phyloP scores from a whole-genome alignment of 2,888 invertebrate species.

The Tinea pellionella region DNA sequence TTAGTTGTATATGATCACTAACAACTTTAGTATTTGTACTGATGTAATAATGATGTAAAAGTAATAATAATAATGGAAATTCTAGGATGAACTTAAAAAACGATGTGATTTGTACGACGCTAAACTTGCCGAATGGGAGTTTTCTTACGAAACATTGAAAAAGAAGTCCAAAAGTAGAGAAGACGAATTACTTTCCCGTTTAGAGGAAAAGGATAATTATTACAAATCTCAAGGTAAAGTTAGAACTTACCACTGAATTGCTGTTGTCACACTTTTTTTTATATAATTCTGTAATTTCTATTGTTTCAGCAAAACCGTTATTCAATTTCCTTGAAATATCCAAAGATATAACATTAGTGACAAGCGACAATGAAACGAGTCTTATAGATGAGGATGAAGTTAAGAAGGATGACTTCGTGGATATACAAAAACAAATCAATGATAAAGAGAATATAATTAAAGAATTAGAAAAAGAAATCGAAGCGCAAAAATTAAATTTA shows the following conservation, averaged over 20 bases:
- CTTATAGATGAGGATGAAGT: constrained; percentile 23
- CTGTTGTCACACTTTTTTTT: not conserved
- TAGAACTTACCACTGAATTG: not conserved
- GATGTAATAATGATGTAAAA: no score
- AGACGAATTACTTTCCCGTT: constrained; percentile 57
- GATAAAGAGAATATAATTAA: constrained; percentile 32
- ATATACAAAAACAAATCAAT: constrained; percentile 32
- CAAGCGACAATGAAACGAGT: constrained; percentile 43
- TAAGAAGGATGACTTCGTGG: constrained; percentile 22
- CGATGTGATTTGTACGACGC: constrained; percentile 27
- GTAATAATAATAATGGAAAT: no score
- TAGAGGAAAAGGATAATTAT: constrained; percentile 39
- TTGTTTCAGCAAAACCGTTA: constrained; percentile 28
- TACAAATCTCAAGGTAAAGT: not conserved
- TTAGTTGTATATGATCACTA: no score
- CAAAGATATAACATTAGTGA: constrained; percentile 42
- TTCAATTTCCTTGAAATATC: constrained; percentile 39
- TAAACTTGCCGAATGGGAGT: constrained; percentile 58
- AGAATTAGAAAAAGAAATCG: constrained; percentile 37
- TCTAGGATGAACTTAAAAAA: not conserved
- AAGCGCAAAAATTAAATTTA: constrained; percentile 34
- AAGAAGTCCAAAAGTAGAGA: constrained; percentile 64
- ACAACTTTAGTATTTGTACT: no score
- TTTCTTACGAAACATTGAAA: constrained; percentile 61
- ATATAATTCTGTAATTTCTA: constrained; percentile 25